Conservation (phyloP, 2,113 vertebrate species). For the Etheostoma spectabile region DNA sequence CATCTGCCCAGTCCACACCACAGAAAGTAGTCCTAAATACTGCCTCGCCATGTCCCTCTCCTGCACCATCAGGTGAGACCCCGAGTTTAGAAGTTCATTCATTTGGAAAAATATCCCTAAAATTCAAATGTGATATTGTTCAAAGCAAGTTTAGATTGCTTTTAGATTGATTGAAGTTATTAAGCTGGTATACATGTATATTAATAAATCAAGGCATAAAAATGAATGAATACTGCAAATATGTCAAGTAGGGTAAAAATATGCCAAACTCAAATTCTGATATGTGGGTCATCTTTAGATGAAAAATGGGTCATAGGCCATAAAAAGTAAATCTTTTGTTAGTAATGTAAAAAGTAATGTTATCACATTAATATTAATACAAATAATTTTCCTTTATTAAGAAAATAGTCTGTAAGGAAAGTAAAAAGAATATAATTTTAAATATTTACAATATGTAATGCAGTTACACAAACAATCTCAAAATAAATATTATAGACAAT, state of each 20-base stretch:
- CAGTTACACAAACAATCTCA: neutral
- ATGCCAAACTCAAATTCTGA: neutral
- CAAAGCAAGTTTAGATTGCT: neutral
- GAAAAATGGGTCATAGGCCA: neutral
- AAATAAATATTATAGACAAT: neutral
- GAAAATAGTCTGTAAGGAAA: neutral
- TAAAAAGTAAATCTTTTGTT: neutral
- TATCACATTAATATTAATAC: neutral
- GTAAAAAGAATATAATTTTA: neutral
- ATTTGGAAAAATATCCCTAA: neutral
- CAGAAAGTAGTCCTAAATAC: conserved; percentile 86
- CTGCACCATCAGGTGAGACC: conserved; percentile 76
- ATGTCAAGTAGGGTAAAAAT: neutral
- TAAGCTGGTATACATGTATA: neutral
- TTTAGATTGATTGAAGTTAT: neutral
- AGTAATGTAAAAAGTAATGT: no score
- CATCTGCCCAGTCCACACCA: conserved; percentile 93
- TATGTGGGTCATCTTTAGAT: neutral
- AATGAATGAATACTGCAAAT: no score
- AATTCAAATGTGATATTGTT: neutral
- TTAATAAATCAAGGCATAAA: neutral
- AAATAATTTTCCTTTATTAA: neutral
- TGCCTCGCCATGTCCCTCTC: conserved; percentile 88
- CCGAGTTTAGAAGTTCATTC: neutral
- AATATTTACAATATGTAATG: neutral